Conservation (phyloP, 2,113 vertebrate species). For the Colossoma macropomum region DNA sequence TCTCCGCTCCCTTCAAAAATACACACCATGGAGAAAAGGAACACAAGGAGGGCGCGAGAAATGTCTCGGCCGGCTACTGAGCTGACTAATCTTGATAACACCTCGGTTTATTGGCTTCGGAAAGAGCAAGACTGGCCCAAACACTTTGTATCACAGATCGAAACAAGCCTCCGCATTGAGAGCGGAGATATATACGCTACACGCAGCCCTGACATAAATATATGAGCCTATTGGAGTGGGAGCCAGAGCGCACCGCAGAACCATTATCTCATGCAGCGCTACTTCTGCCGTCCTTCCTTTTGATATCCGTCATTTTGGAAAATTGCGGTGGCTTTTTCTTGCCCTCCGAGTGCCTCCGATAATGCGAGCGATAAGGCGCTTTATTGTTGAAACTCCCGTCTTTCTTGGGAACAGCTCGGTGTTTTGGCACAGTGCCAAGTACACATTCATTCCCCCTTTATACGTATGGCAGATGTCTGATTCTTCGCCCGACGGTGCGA, state of each 20-base stretch:
- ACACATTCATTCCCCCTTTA: constrained; percentile 22
- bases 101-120: constrained; percentile 19
- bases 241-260: background rate
- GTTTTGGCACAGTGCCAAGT: background rate
- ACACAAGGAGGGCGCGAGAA: background rate
- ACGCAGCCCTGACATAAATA: background rate
- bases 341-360: constrained; percentile 8
- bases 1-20: background rate
- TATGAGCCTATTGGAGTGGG: background rate
- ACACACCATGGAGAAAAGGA: background rate
- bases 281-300: constrained; percentile 8
- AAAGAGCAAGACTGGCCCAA: constrained; percentile 4
- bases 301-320: constrained; percentile 41
- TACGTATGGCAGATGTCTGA: constrained; percentile 14
- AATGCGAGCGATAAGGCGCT: constrained; percentile 24
- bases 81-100: constrained; percentile 58
- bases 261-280: constrained; percentile 2
- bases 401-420: background rate
- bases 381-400: constrained; percentile 10
- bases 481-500: constrained; percentile 12
- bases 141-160: background rate
- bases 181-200: background rate
- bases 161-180: background rate
- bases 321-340: background rate
- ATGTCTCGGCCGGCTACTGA: background rate